These are phyloP conservation scores for Alcis repandata DNA, from an alignment of 2,888 invertebrate species.

Conservation along the genomic window DNA sequence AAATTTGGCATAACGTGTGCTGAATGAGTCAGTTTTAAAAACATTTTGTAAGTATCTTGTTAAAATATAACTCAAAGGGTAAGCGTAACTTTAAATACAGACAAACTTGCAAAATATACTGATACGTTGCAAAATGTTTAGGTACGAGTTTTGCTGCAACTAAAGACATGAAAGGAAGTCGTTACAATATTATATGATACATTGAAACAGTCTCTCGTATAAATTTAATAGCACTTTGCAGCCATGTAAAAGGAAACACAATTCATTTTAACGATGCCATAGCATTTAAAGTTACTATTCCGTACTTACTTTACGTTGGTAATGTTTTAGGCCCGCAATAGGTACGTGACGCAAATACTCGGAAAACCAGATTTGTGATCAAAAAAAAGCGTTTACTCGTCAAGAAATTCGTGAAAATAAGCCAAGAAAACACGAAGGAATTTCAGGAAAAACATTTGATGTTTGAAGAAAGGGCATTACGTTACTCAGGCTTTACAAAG, in stretches of 20 bases:
- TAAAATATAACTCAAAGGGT: background rate
- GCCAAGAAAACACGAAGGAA: constrained; percentile 15
- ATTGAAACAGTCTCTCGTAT: constrained; percentile 67
- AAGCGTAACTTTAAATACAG: background rate
- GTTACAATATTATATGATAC: constrained; percentile 71
- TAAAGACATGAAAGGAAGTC: constrained; percentile 68
- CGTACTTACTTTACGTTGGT: background rate
- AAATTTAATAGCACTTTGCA: constrained; percentile 69
- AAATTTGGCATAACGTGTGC: no score
- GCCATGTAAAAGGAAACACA: constrained; percentile 69
- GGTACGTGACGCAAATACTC: constrained; percentile 19
- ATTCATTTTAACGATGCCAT: constrained; percentile 73
- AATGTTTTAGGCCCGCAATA: background rate
- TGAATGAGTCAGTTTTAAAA: no score
- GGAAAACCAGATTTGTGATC: constrained; percentile 33
- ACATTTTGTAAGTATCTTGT: no score
- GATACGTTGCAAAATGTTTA: no score
- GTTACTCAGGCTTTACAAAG: constrained; percentile 13
- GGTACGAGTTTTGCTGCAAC: constrained; percentile 54
- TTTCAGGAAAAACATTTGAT: constrained; percentile 15
- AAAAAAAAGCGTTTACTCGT: constrained; percentile 15
- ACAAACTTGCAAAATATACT: constrained; percentile 33
- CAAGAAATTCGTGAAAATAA: constrained; percentile 27
- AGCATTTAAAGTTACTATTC: constrained; percentile 52
- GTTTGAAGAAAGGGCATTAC: constrained; percentile 14